These are phyloP conservation scores for Plebejus argus DNA, from an alignment of 2,888 invertebrate genomes.

Conservation along the genomic window DNA sequence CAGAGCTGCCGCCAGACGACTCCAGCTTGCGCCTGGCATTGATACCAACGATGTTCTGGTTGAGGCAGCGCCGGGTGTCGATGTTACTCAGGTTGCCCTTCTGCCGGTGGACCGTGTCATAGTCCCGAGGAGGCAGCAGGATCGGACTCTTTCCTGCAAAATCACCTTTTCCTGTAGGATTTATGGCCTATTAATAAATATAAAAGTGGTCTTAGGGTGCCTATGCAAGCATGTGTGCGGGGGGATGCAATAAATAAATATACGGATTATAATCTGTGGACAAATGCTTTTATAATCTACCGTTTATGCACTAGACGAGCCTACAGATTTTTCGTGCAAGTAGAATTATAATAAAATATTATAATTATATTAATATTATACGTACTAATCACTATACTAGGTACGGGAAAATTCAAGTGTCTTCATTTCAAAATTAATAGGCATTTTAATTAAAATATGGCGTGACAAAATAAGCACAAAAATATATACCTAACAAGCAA, in stretches of 20 bases:
- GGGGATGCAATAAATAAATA: not conserved
- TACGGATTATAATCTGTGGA: not conserved
- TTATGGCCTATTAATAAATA: not conserved
- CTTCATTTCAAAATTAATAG: not conserved
- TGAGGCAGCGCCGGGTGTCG: conserved; percentile 82
- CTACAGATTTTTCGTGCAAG: not conserved
- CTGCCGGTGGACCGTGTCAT: conserved; percentile 93
- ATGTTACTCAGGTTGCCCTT: conserved; percentile 74
- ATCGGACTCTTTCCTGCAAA: conserved; percentile 84
- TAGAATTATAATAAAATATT: not conserved
- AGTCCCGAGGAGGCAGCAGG: conserved; percentile 94
- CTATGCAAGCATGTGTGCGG: not conserved
- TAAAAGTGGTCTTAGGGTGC: not conserved
- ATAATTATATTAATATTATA: too few species aligned
- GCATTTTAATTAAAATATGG: not conserved
- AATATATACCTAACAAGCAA: conserved; percentile 11
- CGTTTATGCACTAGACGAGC: not conserved
- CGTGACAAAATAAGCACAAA: conserved; percentile 7
- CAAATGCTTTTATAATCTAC: not conserved
- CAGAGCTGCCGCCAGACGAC: conserved; percentile 91
- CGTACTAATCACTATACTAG: not conserved
- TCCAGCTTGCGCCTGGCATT: conserved; percentile 77
- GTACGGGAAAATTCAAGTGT: not conserved
- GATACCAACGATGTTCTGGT: conserved; percentile 83
- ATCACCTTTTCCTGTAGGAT: conserved; percentile 24